Percentiles rank a stretch among this genome's conserved stretches.
phyloP scores from a whole-genome alignment of 1,140 invertebrate genomes.

The Bombus terrestris region DNA sequence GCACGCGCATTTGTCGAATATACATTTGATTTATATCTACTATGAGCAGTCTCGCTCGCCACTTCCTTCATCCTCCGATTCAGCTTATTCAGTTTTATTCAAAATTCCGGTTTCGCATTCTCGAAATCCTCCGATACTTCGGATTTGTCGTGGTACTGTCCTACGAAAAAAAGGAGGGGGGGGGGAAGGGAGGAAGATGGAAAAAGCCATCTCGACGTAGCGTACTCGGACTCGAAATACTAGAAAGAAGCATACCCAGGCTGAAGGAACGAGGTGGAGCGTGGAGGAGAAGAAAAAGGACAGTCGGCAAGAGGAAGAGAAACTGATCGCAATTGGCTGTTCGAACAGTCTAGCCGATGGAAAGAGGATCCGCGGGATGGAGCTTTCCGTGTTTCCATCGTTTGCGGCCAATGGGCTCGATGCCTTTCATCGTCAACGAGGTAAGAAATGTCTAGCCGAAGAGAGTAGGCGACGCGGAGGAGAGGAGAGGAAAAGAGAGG shows the following conservation, averaged over 20 bases:
- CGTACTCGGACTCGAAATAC: too few species aligned
- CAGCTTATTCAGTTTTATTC: neutral
- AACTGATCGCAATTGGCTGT: slow-evolving; percentile 13
- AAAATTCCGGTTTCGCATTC: neutral
- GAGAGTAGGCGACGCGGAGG: slow-evolving; percentile 50
- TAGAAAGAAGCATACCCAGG: too few species aligned
- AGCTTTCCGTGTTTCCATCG: slow-evolving; percentile 45
- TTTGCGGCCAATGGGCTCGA: slow-evolving; percentile 49
- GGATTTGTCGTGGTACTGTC: neutral
- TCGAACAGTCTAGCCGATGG: neutral
- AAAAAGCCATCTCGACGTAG: too few species aligned
- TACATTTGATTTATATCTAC: neutral
- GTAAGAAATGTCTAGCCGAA: slow-evolving; percentile 60
- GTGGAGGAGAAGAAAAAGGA: neutral
- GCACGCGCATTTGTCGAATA: neutral
- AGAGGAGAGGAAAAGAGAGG: neutral
- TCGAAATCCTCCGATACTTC: neutral
- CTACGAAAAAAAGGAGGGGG: too few species aligned
- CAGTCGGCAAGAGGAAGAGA: neutral
- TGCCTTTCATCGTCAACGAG: slow-evolving; percentile 63
- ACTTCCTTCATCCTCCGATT: neutral
- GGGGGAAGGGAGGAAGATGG: too few species aligned
- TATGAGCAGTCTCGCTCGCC: too few species aligned
- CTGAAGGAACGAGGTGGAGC: too few species aligned
- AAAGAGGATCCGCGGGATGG: slow-evolving; percentile 43